Evolutionary conservation across 2,888 invertebrate genomes (phyloP).

Genomic region (Aporophyla nigra): DNA sequence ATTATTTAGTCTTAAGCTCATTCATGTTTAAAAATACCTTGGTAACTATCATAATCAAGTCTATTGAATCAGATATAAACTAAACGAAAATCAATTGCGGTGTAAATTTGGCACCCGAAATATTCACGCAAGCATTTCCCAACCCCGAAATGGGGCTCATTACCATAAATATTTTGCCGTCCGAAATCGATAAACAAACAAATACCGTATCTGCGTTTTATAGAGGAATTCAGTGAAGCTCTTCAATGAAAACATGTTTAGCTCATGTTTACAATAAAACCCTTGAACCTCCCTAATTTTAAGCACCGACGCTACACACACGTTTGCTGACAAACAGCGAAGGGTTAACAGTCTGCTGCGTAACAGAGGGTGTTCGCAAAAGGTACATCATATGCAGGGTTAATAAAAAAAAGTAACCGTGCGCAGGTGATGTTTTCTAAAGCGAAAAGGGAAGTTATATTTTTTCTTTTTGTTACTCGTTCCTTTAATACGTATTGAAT

Average conservation of each 20-base stretch:
- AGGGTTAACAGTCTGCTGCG: slow-evolving; percentile 89
- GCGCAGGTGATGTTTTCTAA: slow-evolving; percentile 66
- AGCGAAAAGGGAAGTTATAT: slow-evolving; percentile 56
- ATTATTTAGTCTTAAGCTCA: no score
- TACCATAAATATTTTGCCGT: slow-evolving; percentile 46
- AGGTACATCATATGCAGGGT: slow-evolving; percentile 76
- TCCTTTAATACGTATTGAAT: slow-evolving; percentile 53
- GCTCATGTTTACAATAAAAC: slow-evolving; percentile 76
- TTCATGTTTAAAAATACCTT: background rate
- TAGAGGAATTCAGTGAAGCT: slow-evolving; percentile 41
- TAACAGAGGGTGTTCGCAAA: slow-evolving; percentile 82
- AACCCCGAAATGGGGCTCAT: slow-evolving; percentile 33
- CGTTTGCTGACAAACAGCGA: slow-evolving; percentile 83
- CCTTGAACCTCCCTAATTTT: slow-evolving; percentile 79
- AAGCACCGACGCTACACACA: slow-evolving; percentile 75
- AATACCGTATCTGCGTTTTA: slow-evolving; percentile 25
- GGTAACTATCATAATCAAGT: background rate
- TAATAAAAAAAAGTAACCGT: slow-evolving; percentile 76
- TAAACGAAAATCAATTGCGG: slow-evolving; percentile 35
- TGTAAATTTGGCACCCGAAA: slow-evolving; percentile 41
- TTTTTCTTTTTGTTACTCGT: slow-evolving; percentile 47
- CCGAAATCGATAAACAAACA: slow-evolving; percentile 46
- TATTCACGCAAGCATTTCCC: slow-evolving; percentile 27
- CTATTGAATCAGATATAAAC: slow-evolving; percentile 12
- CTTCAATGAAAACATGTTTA: slow-evolving; percentile 68